Conservation (phyloP, 1,140 invertebrate genomes). For the Penaeus chinensis region DNA sequence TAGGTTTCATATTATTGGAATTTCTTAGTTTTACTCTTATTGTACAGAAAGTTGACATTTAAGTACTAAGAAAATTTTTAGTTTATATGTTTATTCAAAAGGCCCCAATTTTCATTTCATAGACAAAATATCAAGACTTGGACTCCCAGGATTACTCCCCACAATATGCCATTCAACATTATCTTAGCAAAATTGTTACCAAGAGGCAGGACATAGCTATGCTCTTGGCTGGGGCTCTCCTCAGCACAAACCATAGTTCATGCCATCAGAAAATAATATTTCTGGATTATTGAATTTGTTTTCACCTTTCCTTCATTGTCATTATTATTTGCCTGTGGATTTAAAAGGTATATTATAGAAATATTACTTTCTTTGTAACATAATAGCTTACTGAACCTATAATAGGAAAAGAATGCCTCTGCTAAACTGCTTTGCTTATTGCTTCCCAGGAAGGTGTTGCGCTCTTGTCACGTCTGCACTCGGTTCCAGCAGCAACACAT, state of each 20-base stretch:
- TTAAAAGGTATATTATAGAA: constrained; percentile 37
- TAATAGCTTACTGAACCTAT: constrained; percentile 35
- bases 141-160: no score
- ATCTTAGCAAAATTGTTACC: constrained; percentile 18
- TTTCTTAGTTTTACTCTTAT: no score
- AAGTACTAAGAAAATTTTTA: no score
- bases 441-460: background rate
- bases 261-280: constrained; percentile 51
- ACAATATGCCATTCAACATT: no score
- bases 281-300: constrained; percentile 32
- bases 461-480: constrained; percentile 9
- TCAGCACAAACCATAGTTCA: constrained; percentile 15
- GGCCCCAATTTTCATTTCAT: no score
- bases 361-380: constrained; percentile 63
- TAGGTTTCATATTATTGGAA: no score
- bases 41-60: no score
- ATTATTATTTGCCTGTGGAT: constrained; percentile 9
- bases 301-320: background rate
- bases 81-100: no score
- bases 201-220: constrained; percentile 36
- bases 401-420: constrained; percentile 14
- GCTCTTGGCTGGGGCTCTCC: background rate
- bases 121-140: no score
- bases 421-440: no score
- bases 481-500: constrained; percentile 4